phyloP scores from a whole-genome alignment of 2,113 vertebrate species.

The Spermophilus dauricus region DNA sequence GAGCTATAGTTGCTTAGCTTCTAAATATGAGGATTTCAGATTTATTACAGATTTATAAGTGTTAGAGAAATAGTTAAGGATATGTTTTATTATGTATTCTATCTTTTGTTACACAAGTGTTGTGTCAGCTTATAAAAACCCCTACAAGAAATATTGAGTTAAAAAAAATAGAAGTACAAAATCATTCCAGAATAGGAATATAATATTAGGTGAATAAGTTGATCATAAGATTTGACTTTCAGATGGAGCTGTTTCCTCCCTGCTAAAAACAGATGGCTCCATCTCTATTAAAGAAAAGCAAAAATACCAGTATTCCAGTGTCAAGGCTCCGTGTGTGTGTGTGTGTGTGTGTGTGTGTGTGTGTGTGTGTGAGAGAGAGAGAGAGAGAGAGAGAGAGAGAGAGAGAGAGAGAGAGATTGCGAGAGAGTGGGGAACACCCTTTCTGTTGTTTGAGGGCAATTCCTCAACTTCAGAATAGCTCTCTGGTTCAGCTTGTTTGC shows the following conservation, averaged over 20 bases:
- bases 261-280: neutral
- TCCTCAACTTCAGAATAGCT: slow-evolving; percentile 35
- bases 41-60: slow-evolving; percentile 21
- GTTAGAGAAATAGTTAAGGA: neutral
- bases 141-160: neutral
- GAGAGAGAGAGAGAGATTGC: too few relatives aligned
- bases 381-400: too few relatives aligned
- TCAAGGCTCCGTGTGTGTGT: neutral
- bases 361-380: neutral
- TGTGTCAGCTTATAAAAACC: slow-evolving; percentile 37
- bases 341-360: neutral
- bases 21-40: slow-evolving; percentile 35
- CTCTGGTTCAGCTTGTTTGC: neutral
- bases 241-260: neutral
- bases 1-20: neutral
- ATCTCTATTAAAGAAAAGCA: slow-evolving; percentile 22
- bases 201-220: slow-evolving; percentile 12
- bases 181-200: neutral
- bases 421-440: neutral
- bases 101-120: neutral
- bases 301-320: neutral
- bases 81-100: neutral
- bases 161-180: slow-evolving; percentile 11
- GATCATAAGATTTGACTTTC: neutral
- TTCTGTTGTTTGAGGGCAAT: slow-evolving; percentile 9